phyloP scores from a whole-genome alignment of 2,113 vertebrate genomes.

The Candoia aspera region DNA sequence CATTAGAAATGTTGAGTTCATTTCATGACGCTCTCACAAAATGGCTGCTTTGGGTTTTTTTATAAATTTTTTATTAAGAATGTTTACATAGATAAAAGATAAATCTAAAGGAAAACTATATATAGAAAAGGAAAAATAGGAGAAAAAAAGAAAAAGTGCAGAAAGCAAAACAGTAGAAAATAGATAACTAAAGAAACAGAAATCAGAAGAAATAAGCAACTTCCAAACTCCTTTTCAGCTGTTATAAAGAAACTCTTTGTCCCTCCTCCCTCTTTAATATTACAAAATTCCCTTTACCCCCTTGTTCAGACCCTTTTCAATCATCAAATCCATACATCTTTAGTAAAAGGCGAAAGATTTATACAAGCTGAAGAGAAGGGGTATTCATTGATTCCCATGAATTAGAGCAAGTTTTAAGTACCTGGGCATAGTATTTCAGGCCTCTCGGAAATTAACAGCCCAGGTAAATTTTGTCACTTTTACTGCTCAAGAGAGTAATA shows the following conservation, averaged over 20 bases:
- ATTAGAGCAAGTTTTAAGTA: too few relatives aligned
- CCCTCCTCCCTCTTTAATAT: neutral
- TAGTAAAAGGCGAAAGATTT: too few relatives aligned
- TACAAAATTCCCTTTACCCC: neutral
- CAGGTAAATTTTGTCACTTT: too few relatives aligned
- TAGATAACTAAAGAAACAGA: neutral
- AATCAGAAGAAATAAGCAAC: neutral
- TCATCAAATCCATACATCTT: neutral
- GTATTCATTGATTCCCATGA: too few relatives aligned
- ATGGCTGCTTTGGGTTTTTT: neutral
- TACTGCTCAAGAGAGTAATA: too few relatives aligned
- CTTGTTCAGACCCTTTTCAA: neutral
- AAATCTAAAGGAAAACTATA: neutral
- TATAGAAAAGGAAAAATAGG: neutral
- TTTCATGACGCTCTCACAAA: neutral
- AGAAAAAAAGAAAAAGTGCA: neutral
- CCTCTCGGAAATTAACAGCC: too few relatives aligned
- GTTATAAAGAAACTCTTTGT: neutral
- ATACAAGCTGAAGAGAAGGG: too few relatives aligned
- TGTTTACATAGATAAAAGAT: neutral
- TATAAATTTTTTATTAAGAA: neutral
- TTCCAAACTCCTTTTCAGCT: neutral
- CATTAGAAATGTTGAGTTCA: neutral
- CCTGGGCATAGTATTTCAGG: too few relatives aligned
- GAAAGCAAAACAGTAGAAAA: neutral